A percentile compares a stretch with the other conserved stretches of the same genome.
phyloP scores from a whole-genome alignment of 2,797 vertebrate genomes.

The Lepidocolaptes lacrymiger region DNA sequence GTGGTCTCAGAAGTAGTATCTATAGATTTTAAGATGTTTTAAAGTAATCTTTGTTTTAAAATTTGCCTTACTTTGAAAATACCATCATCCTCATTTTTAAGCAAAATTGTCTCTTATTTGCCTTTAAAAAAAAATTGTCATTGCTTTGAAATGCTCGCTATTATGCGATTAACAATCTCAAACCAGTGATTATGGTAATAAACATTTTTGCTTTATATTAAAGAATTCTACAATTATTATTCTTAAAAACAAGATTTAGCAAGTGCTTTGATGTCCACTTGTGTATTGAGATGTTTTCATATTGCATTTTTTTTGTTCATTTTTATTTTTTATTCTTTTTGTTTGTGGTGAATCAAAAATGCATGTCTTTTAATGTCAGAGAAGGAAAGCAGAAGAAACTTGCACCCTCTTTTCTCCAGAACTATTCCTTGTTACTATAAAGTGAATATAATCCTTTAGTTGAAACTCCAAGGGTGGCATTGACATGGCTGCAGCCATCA shows the following conservation, averaged over 20 bases:
- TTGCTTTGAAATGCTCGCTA: not conserved
- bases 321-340: not conserved
- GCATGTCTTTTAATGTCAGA: not conserved
- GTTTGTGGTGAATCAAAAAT: not conserved
- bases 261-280: not conserved
- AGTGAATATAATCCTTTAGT: not conserved
- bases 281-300: not conserved
- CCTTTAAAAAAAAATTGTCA: not conserved
- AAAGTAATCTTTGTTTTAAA: not conserved
- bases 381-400: not conserved
- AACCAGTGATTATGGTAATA: not conserved
- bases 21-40: not conserved
- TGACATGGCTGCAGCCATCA: not conserved
- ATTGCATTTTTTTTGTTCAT: not conserved
- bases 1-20: not conserved
- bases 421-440: not conserved
- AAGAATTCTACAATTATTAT: not conserved
- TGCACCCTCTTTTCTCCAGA: not conserved
- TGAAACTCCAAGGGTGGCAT: not conserved
- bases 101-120: not conserved
- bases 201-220: not conserved
- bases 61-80: not conserved
- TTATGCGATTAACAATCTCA: not conserved
- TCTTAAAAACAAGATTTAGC: not conserved
- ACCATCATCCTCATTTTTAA: not conserved